A percentile compares a stretch with the other conserved stretches of the same genome.
phyloP scores from a whole-genome alignment of 1,140 invertebrate species.

The Eueides isabella region DNA sequence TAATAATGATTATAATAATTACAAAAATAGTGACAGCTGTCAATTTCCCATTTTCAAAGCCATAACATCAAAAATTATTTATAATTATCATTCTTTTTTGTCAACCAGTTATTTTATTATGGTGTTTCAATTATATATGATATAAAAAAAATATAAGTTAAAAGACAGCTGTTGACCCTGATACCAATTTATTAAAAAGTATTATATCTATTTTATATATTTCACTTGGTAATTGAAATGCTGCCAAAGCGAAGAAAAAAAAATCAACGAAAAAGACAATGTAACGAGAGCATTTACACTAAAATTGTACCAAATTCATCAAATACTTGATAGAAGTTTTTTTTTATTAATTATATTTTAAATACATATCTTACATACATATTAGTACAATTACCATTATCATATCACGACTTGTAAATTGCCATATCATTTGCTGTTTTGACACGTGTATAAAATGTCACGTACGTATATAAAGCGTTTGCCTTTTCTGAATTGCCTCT shows the following conservation, averaged over 20 bases:
- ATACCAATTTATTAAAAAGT: background rate
- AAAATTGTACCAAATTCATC: slow-evolving; percentile 72
- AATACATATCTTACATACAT: slow-evolving; percentile 69
- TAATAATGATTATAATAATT: background rate
- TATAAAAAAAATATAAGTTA: too few relatives aligned
- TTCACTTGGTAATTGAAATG: slow-evolving; percentile 46
- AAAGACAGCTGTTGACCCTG: too few relatives aligned
- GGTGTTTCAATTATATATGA: too few relatives aligned
- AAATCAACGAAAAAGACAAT: slow-evolving; percentile 76
- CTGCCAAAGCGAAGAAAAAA: slow-evolving; percentile 59
- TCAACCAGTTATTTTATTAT: too few relatives aligned
- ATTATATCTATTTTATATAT: slow-evolving; percentile 38
- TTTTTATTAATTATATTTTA: slow-evolving; percentile 60
- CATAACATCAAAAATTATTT: too few relatives aligned
- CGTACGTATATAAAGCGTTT: slow-evolving; percentile 54
- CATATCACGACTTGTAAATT: slow-evolving; percentile 80
- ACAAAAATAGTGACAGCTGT: background rate
- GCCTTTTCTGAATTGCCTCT: slow-evolving; percentile 23
- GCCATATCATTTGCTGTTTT: slow-evolving; percentile 78
- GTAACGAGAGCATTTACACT: slow-evolving; percentile 74
- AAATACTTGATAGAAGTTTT: slow-evolving; percentile 54
- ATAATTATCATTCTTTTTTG: too few relatives aligned
- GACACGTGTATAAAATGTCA: slow-evolving; percentile 69
- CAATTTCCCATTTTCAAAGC: background rate
- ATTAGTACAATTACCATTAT: slow-evolving; percentile 78